Evolutionary conservation across 2,797 vertebrate species (phyloP), one percentile per base, ranked within the genome.

Genomic region (Gymnoscopelus braueri): DNA sequence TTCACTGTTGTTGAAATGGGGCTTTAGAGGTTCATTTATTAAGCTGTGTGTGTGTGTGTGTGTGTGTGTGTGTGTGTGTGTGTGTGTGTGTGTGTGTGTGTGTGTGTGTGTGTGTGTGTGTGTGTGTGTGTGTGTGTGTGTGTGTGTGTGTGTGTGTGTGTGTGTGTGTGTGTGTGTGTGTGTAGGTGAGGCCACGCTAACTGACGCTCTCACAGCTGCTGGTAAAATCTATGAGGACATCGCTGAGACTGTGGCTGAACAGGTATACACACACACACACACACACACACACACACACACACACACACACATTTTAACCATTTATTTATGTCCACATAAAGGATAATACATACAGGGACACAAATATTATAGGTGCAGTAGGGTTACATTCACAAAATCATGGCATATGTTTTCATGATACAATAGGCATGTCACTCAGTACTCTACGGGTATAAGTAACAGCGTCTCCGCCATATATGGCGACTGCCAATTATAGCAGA

Each of bases 171-270:
- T 68, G n/a, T 58, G 10, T 39, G n/a, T 59, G 35, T 56, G 63
- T 92, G 50, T 78, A 97, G 96, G 95, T 63, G 96, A 97, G 86
- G 89, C 94, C 15, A 95, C 95, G 24, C 90, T 97, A 77, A 97
- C 96, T 1, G 94, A 93, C 8, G 95, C 96, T 26, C 91, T 97
- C 87, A 96, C 94, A 13, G 93, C 95, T 84, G 94, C 96, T 35
- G 96, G 96, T 48, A 95, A 95, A 92, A 96, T 94, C 0, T 97
- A 97, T 0, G 95, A 97, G 89, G 95, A 96, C 82, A 97, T 97
- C 0, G 96, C 95, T 58, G 91, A 89, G 76, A 92, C 97, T 0
- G 94, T 97, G 48, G 94, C 94, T 55, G 94, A 95, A 72, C 96
- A 97, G 96, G 96, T 97, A 44, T 85, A 57, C 39, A 63, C 56